A percentile compares a stretch with the other conserved stretches of the same genome.
These are phyloP conservation scores for Psylliodes chrysocephalus DNA, from an alignment of 2,888 invertebrate species.

Conservation along the genomic window DNA sequence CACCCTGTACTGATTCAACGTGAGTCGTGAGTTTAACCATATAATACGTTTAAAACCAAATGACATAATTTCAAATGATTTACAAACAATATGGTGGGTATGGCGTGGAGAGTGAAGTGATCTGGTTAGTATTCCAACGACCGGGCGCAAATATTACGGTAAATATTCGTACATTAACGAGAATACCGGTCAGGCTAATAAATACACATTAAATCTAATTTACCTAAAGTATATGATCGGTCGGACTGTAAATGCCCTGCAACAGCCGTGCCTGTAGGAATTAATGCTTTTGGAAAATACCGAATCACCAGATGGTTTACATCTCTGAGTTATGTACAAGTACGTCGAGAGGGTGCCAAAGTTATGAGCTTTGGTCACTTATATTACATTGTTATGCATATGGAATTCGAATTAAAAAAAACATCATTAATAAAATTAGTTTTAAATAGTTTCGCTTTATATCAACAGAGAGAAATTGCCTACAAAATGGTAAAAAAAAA, in stretches of 20 bases:
- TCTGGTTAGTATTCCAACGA: slow-evolving; percentile 39
- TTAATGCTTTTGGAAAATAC: slow-evolving; percentile 29
- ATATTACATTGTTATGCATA: too few relatives aligned
- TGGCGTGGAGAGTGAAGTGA: slow-evolving; percentile 14
- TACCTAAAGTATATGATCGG: slow-evolving; percentile 50
- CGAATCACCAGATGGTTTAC: slow-evolving; percentile 22
- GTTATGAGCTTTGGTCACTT: too few relatives aligned
- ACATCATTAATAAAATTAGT: too few relatives aligned
- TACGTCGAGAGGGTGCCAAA: too few relatives aligned
- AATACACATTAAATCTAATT: slow-evolving; percentile 53
- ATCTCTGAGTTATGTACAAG: slow-evolving; percentile 11
- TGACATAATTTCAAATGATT: slow-evolving; percentile 27
- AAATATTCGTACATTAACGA: slow-evolving; percentile 51
- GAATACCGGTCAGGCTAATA: slow-evolving; percentile 48
- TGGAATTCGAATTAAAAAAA: too few relatives aligned
- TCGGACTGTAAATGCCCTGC: slow-evolving; percentile 41
- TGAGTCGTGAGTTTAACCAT: neutral
- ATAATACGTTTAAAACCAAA: slow-evolving; percentile 8
- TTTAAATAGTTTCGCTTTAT: too few relatives aligned
- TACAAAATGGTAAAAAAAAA: too few relatives aligned
- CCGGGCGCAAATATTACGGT: slow-evolving; percentile 45
- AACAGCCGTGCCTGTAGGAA: slow-evolving; percentile 19
- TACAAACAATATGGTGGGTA: slow-evolving; percentile 20
- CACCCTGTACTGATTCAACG: too few relatives aligned
- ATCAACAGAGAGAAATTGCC: too few relatives aligned